Percentiles rank a stretch among this genome's conserved stretches.
Conservation (phyloP, 2,113 vertebrate species). For the Felis catus region F.catus_Fca126_mat1.0 CM031421.1:49528001-49528500, state of each 20-base stretch:
- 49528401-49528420: neutral
- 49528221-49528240: neutral
- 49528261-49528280: neutral
- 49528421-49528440: neutral
- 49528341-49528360: neutral
- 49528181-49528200: neutral
- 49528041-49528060: neutral
- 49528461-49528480: neutral
- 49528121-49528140: neutral
- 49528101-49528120: neutral
- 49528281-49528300: neutral
- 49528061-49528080: neutral
- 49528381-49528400: neutral
- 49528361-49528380: neutral
- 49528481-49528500: neutral
- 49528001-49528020: neutral
- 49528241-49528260: neutral
- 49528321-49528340: neutral
- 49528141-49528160: neutral
- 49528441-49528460: neutral
- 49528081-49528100: neutral
- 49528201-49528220: neutral
- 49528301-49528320: neutral
- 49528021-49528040: neutral
- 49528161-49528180: neutral